Base-by-base conservation (phyloP, 1,140 invertebrate genomes). In the Tetraneura akinire region DNA sequence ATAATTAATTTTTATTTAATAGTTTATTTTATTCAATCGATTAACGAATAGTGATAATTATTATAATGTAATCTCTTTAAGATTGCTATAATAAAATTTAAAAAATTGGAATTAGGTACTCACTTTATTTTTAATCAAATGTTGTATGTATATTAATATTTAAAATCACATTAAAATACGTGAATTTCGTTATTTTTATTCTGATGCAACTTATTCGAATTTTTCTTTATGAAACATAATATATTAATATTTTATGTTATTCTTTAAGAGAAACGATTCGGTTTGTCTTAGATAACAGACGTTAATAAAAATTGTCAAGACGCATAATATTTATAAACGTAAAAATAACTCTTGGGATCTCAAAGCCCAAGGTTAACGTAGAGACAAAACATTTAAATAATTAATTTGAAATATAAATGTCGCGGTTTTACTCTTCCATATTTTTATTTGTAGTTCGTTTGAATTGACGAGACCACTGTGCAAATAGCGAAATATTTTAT, bases 341-440 rank as follows among this genome's bases (percentile, higher is more conserved):
- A 47, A 68, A 68, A 37, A 21, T 10, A 1, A 13, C 62, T 64
- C 32, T 64, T 37, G n/a, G 18, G 32, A 64, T 21, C 18, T 37
- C 6, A 0, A 8, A 37, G 32, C 32, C 32, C 3, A 47, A 47
- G 45, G 45, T 47, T 47, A 47, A 47, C 13, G 1, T 1, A 18
- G 11, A 64, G 18, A 37, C 8, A n/a, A 26, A 47, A 68, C 37
- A 47, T n/a, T 68, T 68, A 68, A 68, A 68, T 68, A 68, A 45
- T 68, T 68, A 13, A 47, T 68, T 16, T 16, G 11, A 47, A 68
- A 68, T 23, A 68, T n/a, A 13, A 68, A 47, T 10, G 42, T 14
- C 37, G 21, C 8, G 37, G 21, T 47, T 47, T 16, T 13, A 68
- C 42, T 47, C n/a, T 68, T 68, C 16, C 21, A 47, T 47, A 68